phyloP scores from a whole-genome alignment of 2,797 vertebrate genomes.

The Lacerta bilineata region DNA sequence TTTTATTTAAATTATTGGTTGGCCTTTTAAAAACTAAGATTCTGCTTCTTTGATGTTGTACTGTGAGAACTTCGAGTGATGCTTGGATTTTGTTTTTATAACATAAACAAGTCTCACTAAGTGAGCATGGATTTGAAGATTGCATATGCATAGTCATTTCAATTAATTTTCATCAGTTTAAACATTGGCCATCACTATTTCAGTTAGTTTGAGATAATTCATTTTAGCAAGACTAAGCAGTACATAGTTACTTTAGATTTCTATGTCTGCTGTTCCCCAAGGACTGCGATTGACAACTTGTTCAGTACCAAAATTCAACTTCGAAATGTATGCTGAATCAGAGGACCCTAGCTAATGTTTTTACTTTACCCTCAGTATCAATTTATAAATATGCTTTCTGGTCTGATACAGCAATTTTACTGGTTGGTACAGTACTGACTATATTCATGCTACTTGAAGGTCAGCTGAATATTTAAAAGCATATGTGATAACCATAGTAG shows the following conservation, averaged over 20 bases:
- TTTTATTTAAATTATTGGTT: conserved; percentile 47
- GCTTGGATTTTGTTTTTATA: conserved; percentile 75
- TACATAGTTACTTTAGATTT: background rate
- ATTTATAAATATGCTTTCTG: background rate
- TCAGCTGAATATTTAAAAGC: background rate
- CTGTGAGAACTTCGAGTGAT: conserved; percentile 65
- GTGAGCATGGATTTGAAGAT: conserved; percentile 43
- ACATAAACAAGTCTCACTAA: conserved; percentile 50
- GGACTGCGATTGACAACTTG: background rate
- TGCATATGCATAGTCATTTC: conserved; percentile 94
- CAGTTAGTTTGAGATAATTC: background rate
- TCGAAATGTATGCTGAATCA: background rate
- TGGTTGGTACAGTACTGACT: background rate
- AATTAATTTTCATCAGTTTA: conserved; percentile 67
- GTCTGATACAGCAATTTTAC: background rate
- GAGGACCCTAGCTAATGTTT: background rate
- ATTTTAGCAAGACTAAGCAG: background rate
- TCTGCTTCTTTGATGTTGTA: conserved; percentile 75
- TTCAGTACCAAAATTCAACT: background rate
- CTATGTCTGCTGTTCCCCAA: background rate
- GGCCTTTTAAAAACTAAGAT: conserved; percentile 76
- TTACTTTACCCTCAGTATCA: background rate
- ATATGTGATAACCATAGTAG: background rate
- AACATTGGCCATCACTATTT: background rate
- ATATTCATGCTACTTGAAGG: background rate